phyloP scores from a whole-genome alignment of 2,113 vertebrate species.

The Ellobius talpinus region DNA sequence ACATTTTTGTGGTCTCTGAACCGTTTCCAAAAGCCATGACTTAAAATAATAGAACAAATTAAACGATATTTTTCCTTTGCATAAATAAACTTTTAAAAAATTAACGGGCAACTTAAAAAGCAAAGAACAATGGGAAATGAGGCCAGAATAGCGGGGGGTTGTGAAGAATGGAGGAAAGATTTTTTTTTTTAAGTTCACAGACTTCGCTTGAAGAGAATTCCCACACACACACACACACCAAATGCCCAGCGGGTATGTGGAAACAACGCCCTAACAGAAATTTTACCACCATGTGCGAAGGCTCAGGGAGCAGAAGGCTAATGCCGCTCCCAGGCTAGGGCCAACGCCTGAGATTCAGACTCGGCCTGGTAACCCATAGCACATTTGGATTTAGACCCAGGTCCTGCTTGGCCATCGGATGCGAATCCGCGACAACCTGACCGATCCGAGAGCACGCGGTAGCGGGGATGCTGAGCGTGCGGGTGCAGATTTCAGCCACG shows the following conservation, averaged over 20 bases:
- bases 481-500: neutral
- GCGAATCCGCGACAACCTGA: neutral
- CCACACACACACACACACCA: constrained; percentile 24
- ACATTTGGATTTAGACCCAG: constrained; percentile 1
- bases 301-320: constrained; percentile 32
- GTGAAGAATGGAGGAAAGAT: constrained; percentile 64
- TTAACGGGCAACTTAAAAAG: constrained; percentile 82
- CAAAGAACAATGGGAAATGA: constrained; percentile 80
- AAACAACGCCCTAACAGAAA: constrained; percentile 72
- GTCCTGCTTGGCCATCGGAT: neutral
- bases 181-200: constrained; percentile 77
- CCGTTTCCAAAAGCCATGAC: constrained; percentile 77
- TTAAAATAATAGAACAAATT: constrained; percentile 79
- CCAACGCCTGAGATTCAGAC: constrained; percentile 34
- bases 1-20: constrained; percentile 80
- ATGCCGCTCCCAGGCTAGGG: neutral
- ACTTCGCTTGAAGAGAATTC: constrained; percentile 75
- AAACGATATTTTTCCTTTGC: constrained; percentile 75
- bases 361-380: neutral
- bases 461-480: neutral
- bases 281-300: constrained; percentile 54
- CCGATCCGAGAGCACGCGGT: neutral
- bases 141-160: constrained; percentile 35
- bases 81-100: constrained; percentile 82
- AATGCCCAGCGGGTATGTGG: constrained; percentile 63